phyloP scores from a whole-genome alignment of 1,140 invertebrate genomes.

The Sinella curviseta region DNA sequence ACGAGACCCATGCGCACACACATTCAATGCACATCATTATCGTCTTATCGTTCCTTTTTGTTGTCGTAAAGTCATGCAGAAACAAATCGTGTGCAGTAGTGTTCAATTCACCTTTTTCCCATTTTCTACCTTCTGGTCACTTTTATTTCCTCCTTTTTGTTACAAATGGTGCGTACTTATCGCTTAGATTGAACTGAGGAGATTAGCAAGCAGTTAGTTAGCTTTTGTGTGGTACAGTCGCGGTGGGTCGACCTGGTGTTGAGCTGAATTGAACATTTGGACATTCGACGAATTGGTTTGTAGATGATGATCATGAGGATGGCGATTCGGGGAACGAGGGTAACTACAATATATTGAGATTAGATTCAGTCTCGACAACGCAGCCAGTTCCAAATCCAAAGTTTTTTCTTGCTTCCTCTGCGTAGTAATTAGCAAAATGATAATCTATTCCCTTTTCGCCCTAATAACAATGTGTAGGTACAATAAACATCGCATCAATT shows the following conservation, averaged over 20 bases:
- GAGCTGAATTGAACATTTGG: too few species aligned
- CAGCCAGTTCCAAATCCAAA: too few species aligned
- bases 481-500: too few species aligned
- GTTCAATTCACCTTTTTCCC: not conserved
- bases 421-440: slow-evolving; percentile 14
- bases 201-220: not conserved
- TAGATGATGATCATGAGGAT: too few species aligned
- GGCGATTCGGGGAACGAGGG: not conserved
- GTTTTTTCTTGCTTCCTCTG: not conserved
- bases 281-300: too few species aligned
- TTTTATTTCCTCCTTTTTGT: too few species aligned
- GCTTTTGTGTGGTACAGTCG: not conserved
- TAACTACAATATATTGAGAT: not conserved
- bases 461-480: not conserved
- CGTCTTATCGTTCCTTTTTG: not conserved
- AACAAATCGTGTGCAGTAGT: too few species aligned
- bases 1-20: too few species aligned
- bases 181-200: not conserved
- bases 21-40: not conserved
- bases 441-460: not conserved
- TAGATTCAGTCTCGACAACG: too few species aligned
- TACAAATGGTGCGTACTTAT: too few species aligned
- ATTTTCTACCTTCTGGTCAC: slow-evolving; percentile 5
- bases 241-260: not conserved
- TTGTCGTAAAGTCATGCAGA: too few species aligned